Evolutionary conservation across 2,888 invertebrate species (phyloP), one percentile per base, ranked within the genome.

Genomic region (Drosophila infuscata): DNA sequence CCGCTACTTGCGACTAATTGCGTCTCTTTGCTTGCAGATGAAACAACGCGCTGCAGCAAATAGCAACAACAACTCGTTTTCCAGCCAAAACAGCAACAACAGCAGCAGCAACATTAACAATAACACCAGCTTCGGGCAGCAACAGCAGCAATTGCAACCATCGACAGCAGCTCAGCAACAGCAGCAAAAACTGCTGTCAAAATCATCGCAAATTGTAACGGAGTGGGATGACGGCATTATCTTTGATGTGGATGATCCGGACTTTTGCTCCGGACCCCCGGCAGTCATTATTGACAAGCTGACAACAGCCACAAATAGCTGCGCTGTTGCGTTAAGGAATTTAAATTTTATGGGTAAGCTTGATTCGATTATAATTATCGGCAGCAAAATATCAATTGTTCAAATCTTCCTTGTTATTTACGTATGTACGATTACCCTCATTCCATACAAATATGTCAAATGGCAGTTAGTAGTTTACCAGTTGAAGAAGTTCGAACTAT

Each of bases 211-310:
- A 69, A 91, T 92, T 69, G 91, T 92, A 67, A 91, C 92, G 48
- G 93, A 93, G 76, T 93, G 93, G 93, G 93, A 93, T 81, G 93
- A 93, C 70, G 92, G 91, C 61, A 83, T 92, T 68, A 87, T 92
- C 48, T 93, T 93, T 76, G 93, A 93, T 86, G 91, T 92, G 41
- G 93, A 93, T 79, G 93, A 93, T 91, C 93, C 93, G 53, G 93
- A 93, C 88, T 93, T 93, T 77, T 92, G 91, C 63, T 56, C 79
- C 32, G 70, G 72, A 1, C 74, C 78, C 29, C 77, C 88, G 35
- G 74, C 86, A 32, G 83, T 76, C 72, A 76, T 81, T 11, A 82
- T 78, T 70, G 79, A 86, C 76, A 88, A 84, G 70, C 61, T 91
- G 59, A 81, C 80, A 66, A 74, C 83, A 36, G 74, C 67, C 48